Evolutionary conservation across 2,888 invertebrate species (phyloP).

Genomic region (Thumatha senex): DNA sequence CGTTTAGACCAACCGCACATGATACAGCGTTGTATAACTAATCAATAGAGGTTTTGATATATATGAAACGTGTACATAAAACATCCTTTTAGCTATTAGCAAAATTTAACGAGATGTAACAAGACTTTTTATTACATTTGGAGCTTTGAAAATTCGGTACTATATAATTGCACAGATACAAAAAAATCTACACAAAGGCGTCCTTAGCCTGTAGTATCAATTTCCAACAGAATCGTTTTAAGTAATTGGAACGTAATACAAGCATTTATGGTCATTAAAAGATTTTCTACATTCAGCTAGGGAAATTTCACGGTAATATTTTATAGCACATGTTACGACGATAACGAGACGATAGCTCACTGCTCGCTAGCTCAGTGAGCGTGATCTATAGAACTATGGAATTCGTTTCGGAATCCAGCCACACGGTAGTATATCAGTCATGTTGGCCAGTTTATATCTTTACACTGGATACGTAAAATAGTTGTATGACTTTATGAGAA

Average conservation of each 20-base stretch:
- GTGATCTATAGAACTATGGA: neutral
- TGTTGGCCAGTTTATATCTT: no score
- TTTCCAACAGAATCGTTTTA: constrained; percentile 6
- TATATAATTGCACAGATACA: no score
- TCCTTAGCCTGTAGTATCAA: neutral
- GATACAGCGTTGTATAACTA: neutral
- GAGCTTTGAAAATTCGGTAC: no score
- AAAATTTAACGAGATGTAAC: no score
- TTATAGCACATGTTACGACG: neutral
- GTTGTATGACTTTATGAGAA: no score
- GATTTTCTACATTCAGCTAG: constrained; percentile 4
- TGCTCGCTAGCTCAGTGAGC: neutral
- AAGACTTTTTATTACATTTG: no score
- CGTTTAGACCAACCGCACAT: constrained; percentile 11
- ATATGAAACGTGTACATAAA: no score
- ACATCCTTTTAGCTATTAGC: neutral
- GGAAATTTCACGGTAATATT: constrained; percentile 2
- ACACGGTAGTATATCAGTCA: no score
- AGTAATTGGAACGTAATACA: constrained; percentile 11
- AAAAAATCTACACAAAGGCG: no score
- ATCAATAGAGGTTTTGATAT: no score
- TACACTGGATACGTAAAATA: no score
- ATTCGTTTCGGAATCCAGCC: neutral
- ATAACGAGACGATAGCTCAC: constrained; percentile 3
- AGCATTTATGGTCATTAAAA: constrained; percentile 3